Evolutionary conservation across 2,113 vertebrate species (phyloP).

Genomic region (Circaetus gallicus): DNA sequence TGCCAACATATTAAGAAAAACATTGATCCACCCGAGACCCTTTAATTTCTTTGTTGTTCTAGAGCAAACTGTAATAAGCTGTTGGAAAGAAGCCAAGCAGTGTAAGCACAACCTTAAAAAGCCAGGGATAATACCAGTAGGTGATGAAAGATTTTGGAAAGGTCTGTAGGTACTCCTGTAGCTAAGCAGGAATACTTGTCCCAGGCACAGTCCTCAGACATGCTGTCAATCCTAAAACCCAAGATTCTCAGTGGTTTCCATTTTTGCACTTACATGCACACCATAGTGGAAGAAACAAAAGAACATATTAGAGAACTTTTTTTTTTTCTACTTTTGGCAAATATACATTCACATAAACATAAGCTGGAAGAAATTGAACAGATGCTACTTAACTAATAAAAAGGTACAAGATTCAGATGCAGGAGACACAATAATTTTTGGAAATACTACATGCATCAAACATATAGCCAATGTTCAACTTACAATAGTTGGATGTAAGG

Average conservation of each 20-base stretch:
- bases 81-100: background rate
- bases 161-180: fast-evolving
- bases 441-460: background rate
- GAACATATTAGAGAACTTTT: background rate
- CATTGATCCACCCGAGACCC: fast-evolving
- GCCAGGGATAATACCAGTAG: background rate
- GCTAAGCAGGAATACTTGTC: background rate
- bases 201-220: background rate
- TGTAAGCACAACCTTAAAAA: background rate
- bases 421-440: background rate
- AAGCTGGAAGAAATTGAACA: background rate
- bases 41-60: background rate
- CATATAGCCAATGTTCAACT: fast-evolving
- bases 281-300: background rate
- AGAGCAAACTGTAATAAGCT: background rate
- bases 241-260: background rate
- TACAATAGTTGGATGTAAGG: background rate
- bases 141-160: background rate
- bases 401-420: background rate
- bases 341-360: background rate
- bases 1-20: background rate
- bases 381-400: background rate
- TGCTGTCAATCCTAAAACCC: background rate
- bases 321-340: background rate
- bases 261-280: background rate